Base-by-base conservation (phyloP, 2,113 vertebrate genomes). In the Prinia subflava region DNA sequence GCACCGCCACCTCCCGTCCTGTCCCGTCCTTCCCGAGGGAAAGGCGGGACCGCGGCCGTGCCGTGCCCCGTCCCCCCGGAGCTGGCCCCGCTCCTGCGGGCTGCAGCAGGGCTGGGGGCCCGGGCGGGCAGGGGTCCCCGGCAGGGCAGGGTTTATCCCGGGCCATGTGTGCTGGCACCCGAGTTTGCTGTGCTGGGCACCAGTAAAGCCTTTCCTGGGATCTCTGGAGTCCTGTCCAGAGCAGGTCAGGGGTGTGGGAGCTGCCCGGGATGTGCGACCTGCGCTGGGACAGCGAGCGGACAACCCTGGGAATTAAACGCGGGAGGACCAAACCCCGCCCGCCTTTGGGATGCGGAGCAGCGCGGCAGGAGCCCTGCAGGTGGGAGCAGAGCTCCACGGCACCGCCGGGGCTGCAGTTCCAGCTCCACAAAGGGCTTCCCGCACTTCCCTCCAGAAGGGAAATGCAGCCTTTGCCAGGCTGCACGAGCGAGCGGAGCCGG, bases 351-450 rank as follows among this genome's bases (percentile, higher is more conserved):
- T 2, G 30, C n/a, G 20, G 85, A 60, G 70, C 74, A 31, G 74
- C 15, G n/a, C 2, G n/a, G 46, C 5, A 16, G 83, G 28, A 56
- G 63, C 70, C 94, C 97, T 57, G 96, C 83, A 97, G 98, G 86
- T 95, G 98, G 98, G 92, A 97, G 98, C 97, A 98, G 81, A 96
- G 97, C 85, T 96, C 97, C n/a, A 42, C 87, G 4, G 83, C 27
- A 56, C 60, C 70, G 47, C 77, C 59, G 6, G 46, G 46, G 87
- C 87, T 50, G 57, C 70, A 0, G 3, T 21, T 15, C 52, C 92
- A 19, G 39, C 50, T 73, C 80, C 73, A 13, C 4, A 47, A 59
- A 13, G 42, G 11, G 25, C 89, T 39, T 55, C 90, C 85, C 24
- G 30, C 47, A 4, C 90, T 3, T 21, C 81, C 55, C 20, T 28